Conservation (phyloP, 1,140 invertebrate species). For the Neomicropteryx cornuta region DNA sequence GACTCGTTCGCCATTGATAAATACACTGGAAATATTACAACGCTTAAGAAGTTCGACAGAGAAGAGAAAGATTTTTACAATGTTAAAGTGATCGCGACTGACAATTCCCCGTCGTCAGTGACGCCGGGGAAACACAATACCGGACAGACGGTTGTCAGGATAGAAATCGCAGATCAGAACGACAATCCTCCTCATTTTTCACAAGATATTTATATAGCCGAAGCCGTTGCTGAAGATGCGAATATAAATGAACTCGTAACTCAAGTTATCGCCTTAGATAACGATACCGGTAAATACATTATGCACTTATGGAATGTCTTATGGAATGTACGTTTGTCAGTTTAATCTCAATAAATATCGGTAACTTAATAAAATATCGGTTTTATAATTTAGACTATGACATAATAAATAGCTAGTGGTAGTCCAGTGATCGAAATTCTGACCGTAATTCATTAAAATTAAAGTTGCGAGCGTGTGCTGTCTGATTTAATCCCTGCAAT, state of each 20-base stretch:
- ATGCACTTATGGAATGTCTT: neutral
- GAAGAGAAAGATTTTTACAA: conserved; percentile 70
- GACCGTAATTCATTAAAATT: too few relatives aligned
- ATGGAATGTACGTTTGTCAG: conserved; percentile 1
- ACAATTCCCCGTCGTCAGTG: conserved; percentile 75
- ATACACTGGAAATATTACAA: conserved; percentile 76
- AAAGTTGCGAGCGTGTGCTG: too few relatives aligned
- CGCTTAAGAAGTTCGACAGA: conserved; percentile 64
- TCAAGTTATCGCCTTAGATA: conserved; percentile 69
- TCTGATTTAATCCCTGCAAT: too few relatives aligned
- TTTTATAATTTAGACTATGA: too few relatives aligned
- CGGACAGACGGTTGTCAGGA: conserved; percentile 66
- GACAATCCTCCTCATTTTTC: conserved; percentile 79
- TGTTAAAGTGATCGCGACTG: conserved; percentile 72
- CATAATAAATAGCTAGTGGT: too few relatives aligned
- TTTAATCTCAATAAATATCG: too few relatives aligned
- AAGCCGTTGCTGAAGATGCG: conserved; percentile 68
- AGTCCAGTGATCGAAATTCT: too few relatives aligned
- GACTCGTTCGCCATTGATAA: conserved; percentile 69
- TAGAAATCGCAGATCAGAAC: conserved; percentile 84
- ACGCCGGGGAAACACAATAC: conserved; percentile 55
- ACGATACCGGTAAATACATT: conserved; percentile 49
- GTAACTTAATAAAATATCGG: too few relatives aligned
- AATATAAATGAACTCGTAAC: conserved; percentile 70
- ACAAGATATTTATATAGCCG: conserved; percentile 58